phyloP scores from a whole-genome alignment of 2,113 vertebrate genomes.

The Thalassoma bifasciatum region DNA sequence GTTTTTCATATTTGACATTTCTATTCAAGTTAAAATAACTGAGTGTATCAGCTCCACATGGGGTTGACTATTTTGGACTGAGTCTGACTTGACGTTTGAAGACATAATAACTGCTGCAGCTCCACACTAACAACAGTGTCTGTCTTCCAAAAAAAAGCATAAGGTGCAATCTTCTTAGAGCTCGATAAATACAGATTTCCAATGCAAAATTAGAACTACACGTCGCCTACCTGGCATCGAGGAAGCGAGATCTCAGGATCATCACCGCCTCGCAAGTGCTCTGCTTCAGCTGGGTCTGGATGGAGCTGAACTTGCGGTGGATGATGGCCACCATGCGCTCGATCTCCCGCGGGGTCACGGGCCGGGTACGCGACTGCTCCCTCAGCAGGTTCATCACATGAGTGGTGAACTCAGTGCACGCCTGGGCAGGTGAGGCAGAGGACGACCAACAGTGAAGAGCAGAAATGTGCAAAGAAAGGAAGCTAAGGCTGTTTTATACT shows the following conservation, averaged over 20 bases:
- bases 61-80: too few species aligned
- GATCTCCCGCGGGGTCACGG: constrained; percentile 91
- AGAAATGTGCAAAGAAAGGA: constrained; percentile 4
- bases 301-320: constrained; percentile 93
- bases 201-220: not conserved
- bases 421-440: constrained; percentile 68
- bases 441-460: constrained; percentile 14
- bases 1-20: not conserved
- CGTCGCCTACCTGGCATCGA: constrained; percentile 86
- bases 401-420: constrained; percentile 92
- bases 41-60: too few species aligned
- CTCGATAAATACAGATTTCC: not conserved
- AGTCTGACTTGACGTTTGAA: not conserved
- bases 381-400: constrained; percentile 93
- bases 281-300: constrained; percentile 93
- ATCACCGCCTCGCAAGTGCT: constrained; percentile 94
- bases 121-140: not conserved
- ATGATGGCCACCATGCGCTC: constrained; percentile 95
- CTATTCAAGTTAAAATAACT: too few species aligned
- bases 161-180: not conserved
- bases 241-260: constrained; percentile 92
- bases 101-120: not conserved
- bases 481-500: not conserved
- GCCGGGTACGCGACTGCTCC: constrained; percentile 91
- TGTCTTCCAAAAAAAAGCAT: not conserved